phyloP scores from a whole-genome alignment of 2,888 invertebrate species.

The Lycia hirtaria region DNA sequence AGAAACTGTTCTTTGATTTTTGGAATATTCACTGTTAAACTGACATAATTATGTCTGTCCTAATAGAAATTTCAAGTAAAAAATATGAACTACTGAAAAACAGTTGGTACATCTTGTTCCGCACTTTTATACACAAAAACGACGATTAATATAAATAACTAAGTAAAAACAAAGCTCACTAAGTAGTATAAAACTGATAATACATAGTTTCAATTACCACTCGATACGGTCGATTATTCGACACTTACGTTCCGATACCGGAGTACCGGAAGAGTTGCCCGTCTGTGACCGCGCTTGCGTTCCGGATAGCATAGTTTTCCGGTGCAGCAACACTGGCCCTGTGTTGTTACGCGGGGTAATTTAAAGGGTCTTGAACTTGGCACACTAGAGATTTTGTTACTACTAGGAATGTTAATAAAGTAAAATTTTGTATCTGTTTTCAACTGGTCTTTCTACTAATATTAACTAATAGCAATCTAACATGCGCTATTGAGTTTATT shows the following conservation, averaged over 20 bases:
- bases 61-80: too few species aligned
- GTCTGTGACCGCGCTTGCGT: slow-evolving; percentile 58
- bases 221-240: slow-evolving; percentile 37
- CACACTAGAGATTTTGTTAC: neutral
- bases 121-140: slow-evolving; percentile 1
- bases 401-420: neutral
- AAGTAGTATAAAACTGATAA: slow-evolving; percentile 29
- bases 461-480: too few species aligned
- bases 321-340: slow-evolving; percentile 51
- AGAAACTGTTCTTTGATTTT: too few species aligned
- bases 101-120: too few species aligned
- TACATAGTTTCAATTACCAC: slow-evolving; percentile 26
- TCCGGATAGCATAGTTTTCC: slow-evolving; percentile 62
- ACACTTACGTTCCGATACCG: slow-evolving; percentile 40
- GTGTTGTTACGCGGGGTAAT: slow-evolving; percentile 31
- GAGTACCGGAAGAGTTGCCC: slow-evolving; percentile 55
- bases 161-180: slow-evolving; percentile 4
- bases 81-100: too few species aligned
- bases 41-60: too few species aligned
- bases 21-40: too few species aligned
- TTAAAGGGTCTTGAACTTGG: slow-evolving; percentile 20
- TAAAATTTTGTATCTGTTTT: neutral
- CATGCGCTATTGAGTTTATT: too few species aligned
- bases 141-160: slow-evolving; percentile 1
- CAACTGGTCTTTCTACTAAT: too few species aligned